Evolutionary conservation across 1,140 invertebrate genomes (phyloP), one percentile per base, ranked within the genome.

Genomic region (Drosophila kohkoa): DNA sequence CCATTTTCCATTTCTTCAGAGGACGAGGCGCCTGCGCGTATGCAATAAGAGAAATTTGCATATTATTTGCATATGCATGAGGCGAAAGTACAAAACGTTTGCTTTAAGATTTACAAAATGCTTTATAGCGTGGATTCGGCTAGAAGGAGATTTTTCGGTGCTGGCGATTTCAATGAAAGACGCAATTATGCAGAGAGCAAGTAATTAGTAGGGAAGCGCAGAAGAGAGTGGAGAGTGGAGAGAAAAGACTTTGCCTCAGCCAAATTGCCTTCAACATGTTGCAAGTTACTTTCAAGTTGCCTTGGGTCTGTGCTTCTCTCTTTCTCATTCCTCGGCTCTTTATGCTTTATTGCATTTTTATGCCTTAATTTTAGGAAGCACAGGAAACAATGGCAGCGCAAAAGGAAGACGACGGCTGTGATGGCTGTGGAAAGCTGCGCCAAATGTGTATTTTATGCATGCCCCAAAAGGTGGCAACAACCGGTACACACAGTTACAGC

Each of bases 381-480:
- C 66, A 69, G 75, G 65, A 87, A 81, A 79, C 76, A 85, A 85
- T 82, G 77, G 35, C 41, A 30, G 11, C 1, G n/a, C 4, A 11
- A 62, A 71, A 30, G 11, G 28, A 77, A 65, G 54, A 66, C 46
- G 41, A 71, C 41, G 64, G 52, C 81, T 86, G 82, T 71, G 81
- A 64, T 75, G 65, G 45, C 75, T 72, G 83, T 79, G 77, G 51
- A 57, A 57, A 57, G 63, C 58, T 41, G 58, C 63, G 58, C 49
- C 58, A 88, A 88, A 88, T 88, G 81, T 77, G 81, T 85, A 89
- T 88, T 88, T 88, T 89, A 88, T 88, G 83, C 83, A 72, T 75
- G 69, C 72, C 69, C 63, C 85, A 89, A 81, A 85, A 89, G 85
- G 85, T 85, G 75, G 77, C 81, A 79, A 52, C 55, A 66, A 63